A percentile compares a stretch with the other conserved stretches of the same genome.
These are phyloP conservation scores for Panagrolaimus sp. DNA, from an alignment of 1,140 invertebrate genomes.

Conservation along the genomic window DNA sequence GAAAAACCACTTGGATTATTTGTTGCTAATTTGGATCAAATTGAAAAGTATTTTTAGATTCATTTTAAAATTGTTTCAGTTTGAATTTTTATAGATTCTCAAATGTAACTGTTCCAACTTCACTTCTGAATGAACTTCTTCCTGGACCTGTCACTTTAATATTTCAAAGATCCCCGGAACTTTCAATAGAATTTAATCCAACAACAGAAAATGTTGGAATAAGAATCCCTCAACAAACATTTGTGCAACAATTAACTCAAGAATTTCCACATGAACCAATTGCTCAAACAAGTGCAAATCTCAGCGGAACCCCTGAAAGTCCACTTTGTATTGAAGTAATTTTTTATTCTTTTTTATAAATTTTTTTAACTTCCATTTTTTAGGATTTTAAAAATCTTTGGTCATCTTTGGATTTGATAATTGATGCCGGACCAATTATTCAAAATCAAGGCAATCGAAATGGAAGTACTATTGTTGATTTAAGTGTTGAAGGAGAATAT, in stretches of 20 bases:
- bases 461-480: not conserved
- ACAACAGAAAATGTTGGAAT: not conserved
- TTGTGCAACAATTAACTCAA: not conserved
- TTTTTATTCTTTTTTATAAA: not conserved
- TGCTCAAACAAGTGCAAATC: slow-evolving; percentile 8
- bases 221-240: not conserved
- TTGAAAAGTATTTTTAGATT: not conserved
- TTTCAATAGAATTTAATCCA: not conserved
- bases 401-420: not conserved
- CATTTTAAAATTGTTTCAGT: not conserved
- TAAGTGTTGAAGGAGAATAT: not conserved
- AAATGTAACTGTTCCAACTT: not conserved
- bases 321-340: not conserved
- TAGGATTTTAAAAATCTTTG: slow-evolving; percentile 13
- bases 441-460: not conserved
- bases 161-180: not conserved
- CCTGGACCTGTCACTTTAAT: slow-evolving; percentile 2
- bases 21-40: not conserved
- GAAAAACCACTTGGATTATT: slow-evolving; percentile 9
- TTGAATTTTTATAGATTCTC: not conserved
- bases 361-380: not conserved
- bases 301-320: not conserved
- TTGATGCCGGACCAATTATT: slow-evolving; percentile 11
- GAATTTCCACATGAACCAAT: slow-evolving; percentile 6
- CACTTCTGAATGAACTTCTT: slow-evolving; percentile 3